phyloP scores from a whole-genome alignment of 1,140 invertebrate genomes.

The Trichonephila inaurata region DNA sequence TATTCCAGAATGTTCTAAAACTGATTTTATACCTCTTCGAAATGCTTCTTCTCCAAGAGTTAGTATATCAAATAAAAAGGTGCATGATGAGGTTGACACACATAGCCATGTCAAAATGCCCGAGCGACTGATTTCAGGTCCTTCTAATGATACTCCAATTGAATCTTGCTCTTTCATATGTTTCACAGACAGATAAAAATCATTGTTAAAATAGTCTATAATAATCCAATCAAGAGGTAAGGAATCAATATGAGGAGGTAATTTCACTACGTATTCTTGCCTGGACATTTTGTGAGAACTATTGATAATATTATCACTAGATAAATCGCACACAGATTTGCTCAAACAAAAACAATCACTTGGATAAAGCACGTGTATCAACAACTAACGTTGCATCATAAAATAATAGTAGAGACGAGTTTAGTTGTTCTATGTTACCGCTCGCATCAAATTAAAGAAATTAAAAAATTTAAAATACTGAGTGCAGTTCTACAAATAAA shows the following conservation, averaged over 20 bases:
- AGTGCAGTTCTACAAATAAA: too few species aligned
- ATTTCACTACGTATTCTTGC: not conserved
- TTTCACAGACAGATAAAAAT: not conserved
- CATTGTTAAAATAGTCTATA: not conserved
- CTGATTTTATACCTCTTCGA: not conserved
- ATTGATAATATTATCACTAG: not conserved
- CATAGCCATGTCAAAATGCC: not conserved
- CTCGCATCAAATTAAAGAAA: too few species aligned
- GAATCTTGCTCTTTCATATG: not conserved
- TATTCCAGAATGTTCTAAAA: conserved; percentile 4
- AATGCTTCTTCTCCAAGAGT: not conserved
- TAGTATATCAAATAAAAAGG: conserved; percentile 7
- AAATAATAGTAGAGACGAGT: too few species aligned
- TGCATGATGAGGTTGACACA: not conserved
- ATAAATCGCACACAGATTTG: not conserved
- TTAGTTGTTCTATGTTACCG: too few species aligned
- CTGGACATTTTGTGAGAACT: not conserved
- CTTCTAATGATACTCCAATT: conserved; percentile 17
- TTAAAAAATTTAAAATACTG: too few species aligned
- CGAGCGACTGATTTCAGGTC: not conserved
- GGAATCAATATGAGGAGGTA: not conserved
- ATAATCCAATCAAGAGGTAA: not conserved
- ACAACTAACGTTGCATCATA: too few species aligned
- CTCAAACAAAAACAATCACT: too few species aligned
- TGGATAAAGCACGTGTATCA: too few species aligned